Base-by-base conservation (phyloP, 1,140 invertebrate species). In the Dicyema japonicum region DNA sequence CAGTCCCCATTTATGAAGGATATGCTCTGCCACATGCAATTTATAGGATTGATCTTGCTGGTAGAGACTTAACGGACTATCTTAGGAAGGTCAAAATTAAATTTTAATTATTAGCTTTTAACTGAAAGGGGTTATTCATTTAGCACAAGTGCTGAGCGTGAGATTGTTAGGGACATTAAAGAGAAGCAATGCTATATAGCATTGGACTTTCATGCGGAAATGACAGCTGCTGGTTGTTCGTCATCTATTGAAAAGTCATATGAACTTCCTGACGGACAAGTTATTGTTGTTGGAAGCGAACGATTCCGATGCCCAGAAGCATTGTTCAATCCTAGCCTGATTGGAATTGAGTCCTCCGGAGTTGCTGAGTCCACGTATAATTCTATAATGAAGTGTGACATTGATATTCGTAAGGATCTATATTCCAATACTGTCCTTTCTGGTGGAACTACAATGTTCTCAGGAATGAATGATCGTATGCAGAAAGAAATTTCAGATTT, bases 381-480 rank as follows among this genome's bases (percentile, higher is more conserved):
- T n/a, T n/a, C n/a, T n/a, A n/a, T n/a, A n/a, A n/a, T n/a, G n/a
- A n/a, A n/a, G n/a, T n/a, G 45, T 40, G 46, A 36, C 38, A 66
- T 71, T 38, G 69, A 74, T 42, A 74, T 72, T 57, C 63, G 69
- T 54, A 75, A 64, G 60, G 72, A 76, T 57, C 53, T 76, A 53
- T 76, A 75, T 51, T 69, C 71, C 57, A 78, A 78, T 62, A 74
- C 68, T 36, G 70, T 74, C 36, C 50, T 75, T 54, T 80, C 74
- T 34, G 74, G 76, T 44, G 76, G 76, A 54, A 78, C 75, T 60
- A 80, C 72, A 53, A 82, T 82, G 75, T 82, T 74, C 56, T 74
- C 75, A 4, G 72, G 71, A 55, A 67, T 69, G 40, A 66, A 64
- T 30, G 65, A 70, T 38, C 56, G 68, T 27, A 64, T 72, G 57